Evolutionary conservation across 2,797 vertebrate genomes (phyloP), one percentile per base, ranked within the genome.

Genomic region (Rhinatrema bivittatum): DNA sequence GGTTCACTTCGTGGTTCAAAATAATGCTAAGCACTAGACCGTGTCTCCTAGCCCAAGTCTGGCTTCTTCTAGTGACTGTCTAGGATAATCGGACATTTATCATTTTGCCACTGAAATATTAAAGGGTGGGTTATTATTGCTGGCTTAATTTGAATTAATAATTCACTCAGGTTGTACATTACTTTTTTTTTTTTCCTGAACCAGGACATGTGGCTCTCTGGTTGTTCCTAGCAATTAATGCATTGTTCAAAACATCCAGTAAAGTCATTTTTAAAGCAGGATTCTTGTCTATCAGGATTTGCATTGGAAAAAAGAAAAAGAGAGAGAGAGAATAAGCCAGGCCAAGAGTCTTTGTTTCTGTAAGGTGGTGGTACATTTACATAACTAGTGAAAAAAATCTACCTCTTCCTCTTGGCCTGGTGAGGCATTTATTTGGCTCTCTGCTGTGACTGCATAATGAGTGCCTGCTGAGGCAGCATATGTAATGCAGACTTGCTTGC

Each of bases 401-500:
- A 33, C 42, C 39, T 42, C 31, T 66, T 61, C 46, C 13, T 41
- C 33, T 46, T 40, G 50, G 46, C 55, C 71, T 37, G 56, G 38
- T 27, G 39, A 57, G 36, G 50, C 62, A 59, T 62, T 74, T 60
- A 51, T 44, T 49, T 65, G 43, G 53, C 59, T 36, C 41, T 70
- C 49, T 57, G 61, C 62, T 62, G 42, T 53, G 56, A 62, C 48
- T 74, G 33, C 44, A 42, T 65, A 72, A 66, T 55, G 59, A 70
- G 34, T 47, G 33, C 50, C 50, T 56, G 56, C 57, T 69, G 55
- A 51, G 61, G 13, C 22, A 16, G 38, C 51, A 47, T 56, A 41
- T 61, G 46, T 50, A 56, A 63, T n/a, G 7, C 56, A 46, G 47
- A 56, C 56, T 50, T 65, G 44, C 60, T 23, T 44, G 53, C 25